These are phyloP conservation scores for Leuciscus idus DNA, from an alignment of 2,113 vertebrate genomes.

Conservation along the genomic window DNA sequence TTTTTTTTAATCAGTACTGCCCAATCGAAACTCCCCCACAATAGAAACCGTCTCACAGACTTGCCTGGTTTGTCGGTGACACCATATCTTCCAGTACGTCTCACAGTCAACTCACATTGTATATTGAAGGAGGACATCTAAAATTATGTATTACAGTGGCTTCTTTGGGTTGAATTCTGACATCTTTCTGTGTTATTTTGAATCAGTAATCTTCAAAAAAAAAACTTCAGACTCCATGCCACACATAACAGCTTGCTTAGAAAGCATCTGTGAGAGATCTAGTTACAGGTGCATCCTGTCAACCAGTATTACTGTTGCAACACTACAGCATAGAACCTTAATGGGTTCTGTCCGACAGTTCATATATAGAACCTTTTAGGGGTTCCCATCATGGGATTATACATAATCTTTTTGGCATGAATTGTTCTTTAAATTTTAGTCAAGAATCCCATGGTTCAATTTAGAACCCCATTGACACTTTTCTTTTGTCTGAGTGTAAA, in stretches of 20 bases:
- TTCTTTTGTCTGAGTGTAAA: neutral
- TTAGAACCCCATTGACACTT: too few relatives aligned
- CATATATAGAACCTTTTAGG: too few relatives aligned
- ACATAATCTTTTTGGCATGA: too few relatives aligned
- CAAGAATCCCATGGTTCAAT: too few relatives aligned
- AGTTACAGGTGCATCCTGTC: neutral
- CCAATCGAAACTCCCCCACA: too few relatives aligned
- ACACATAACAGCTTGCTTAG: neutral
- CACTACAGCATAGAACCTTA: neutral
- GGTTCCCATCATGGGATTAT: too few relatives aligned
- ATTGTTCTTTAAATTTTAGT: too few relatives aligned
- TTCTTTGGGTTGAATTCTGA: neutral
- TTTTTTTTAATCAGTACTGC: neutral
- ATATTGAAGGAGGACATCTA: neutral
- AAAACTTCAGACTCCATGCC: neutral
- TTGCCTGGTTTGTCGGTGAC: neutral
- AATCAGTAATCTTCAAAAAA: neutral
- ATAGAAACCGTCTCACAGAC: neutral
- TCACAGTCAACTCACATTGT: neutral
- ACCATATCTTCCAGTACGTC: neutral
- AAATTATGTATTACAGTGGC: neutral
- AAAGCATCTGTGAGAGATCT: neutral
- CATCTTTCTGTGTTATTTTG: neutral
- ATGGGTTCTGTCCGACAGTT: too few relatives aligned
- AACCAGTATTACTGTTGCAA: neutral